These are phyloP conservation scores for Istiophorus platypterus DNA, from an alignment of 2,113 vertebrate species.

Conservation along the genomic window DNA sequence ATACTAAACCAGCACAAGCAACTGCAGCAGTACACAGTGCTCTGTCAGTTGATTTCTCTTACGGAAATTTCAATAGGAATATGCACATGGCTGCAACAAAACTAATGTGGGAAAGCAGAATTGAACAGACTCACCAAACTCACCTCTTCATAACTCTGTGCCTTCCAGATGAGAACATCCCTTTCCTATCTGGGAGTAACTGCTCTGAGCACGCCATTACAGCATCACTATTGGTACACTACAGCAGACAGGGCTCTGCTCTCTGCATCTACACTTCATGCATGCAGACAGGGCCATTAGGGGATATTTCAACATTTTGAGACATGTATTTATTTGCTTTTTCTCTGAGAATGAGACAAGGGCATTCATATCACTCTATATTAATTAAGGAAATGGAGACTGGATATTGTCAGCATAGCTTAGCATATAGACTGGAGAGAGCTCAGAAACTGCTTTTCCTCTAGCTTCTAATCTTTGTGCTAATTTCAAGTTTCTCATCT, in stretches of 20 bases:
- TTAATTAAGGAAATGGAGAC: neutral
- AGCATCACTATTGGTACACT: neutral
- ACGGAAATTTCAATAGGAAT: neutral
- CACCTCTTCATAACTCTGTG: neutral
- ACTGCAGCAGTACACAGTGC: neutral
- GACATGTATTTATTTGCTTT: neutral
- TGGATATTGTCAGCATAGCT: neutral
- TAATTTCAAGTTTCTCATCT: neutral
- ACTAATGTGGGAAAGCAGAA: neutral
- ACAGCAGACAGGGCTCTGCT: neutral
- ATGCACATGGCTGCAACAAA: neutral
- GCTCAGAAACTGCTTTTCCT: too few species aligned
- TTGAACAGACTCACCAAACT: too few species aligned
- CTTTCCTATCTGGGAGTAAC: neutral
- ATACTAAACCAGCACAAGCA: neutral
- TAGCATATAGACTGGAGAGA: neutral
- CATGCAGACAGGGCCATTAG: neutral
- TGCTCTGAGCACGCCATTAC: neutral
- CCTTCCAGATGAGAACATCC: neutral
- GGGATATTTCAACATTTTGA: neutral
- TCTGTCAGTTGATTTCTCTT: neutral
- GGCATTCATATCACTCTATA: neutral
- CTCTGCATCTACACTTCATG: neutral
- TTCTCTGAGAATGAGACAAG: neutral
- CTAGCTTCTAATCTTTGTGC: too few species aligned